Percentiles rank a stretch among this genome's conserved stretches.
These are phyloP conservation scores for Brachyopa scutellaris DNA, from an alignment of 2,888 invertebrate genomes.

Conservation along the genomic window DNA sequence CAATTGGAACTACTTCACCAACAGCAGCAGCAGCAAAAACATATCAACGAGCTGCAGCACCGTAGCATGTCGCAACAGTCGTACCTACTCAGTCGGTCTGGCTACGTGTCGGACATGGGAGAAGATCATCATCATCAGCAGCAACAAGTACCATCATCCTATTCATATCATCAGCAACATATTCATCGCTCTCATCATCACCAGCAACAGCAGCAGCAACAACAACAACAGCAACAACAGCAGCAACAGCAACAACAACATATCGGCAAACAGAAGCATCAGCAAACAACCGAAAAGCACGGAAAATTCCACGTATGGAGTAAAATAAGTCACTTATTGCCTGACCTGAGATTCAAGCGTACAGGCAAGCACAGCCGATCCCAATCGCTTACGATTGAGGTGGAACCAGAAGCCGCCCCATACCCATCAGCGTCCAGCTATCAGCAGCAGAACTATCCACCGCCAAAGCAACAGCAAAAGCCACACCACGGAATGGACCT, in stretches of 20 bases:
- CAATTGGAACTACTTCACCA: conserved; percentile 58
- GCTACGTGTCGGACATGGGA: conserved; percentile 76
- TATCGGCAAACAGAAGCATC: conserved; percentile 72
- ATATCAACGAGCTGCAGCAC: conserved; percentile 66
- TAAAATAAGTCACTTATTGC: conserved; percentile 87
- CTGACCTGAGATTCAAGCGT: conserved; percentile 87
- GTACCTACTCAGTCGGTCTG: conserved; percentile 72
- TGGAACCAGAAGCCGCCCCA: conserved; percentile 79
- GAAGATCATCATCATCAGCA: conserved; percentile 76
- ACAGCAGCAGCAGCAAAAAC: conserved; percentile 62
- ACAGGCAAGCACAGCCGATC: conserved; percentile 89
- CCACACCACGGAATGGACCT: conserved; percentile 73
- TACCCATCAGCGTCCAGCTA: conserved; percentile 18
- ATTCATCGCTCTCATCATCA: conserved; percentile 75
- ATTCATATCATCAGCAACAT: conserved; percentile 75
- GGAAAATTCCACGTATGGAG: conserved; percentile 79
- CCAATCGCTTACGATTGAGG: conserved; percentile 88
- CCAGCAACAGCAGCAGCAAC: conserved; percentile 75
- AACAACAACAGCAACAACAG: conserved; percentile 74
- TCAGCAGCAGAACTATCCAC: conserved; percentile 76
- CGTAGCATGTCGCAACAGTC: conserved; percentile 54
- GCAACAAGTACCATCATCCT: conserved; percentile 57
- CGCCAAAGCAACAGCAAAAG: conserved; percentile 76
- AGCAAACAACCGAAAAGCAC: conserved; percentile 66
- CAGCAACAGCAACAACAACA: conserved; percentile 63